phyloP scores from a whole-genome alignment of 2,113 vertebrate species.

The Varanus komodoensis region DNA sequence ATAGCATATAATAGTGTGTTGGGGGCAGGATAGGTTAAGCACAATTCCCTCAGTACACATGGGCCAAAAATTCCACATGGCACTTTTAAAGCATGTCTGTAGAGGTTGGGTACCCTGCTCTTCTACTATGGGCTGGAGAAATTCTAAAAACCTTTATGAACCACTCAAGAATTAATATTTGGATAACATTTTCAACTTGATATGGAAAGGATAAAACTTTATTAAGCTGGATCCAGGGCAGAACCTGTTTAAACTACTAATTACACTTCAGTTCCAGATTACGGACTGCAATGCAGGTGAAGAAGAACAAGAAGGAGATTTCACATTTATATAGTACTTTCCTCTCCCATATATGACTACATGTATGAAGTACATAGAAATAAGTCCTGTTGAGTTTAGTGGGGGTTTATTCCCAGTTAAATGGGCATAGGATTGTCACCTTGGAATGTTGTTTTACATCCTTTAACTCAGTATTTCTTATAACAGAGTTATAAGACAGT shows the following conservation, averaged over 20 bases:
- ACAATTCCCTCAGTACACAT: neutral
- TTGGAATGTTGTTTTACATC: neutral
- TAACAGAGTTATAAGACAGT: neutral
- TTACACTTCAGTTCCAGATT: neutral
- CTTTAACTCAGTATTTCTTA: neutral
- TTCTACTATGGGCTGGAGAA: neutral
- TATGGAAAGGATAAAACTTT: neutral
- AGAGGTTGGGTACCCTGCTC: neutral
- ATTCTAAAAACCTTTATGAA: neutral
- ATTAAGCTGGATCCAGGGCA: neutral
- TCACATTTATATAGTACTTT: neutral
- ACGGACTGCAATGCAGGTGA: neutral
- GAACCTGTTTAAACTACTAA: neutral
- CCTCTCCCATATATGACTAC: neutral
- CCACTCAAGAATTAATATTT: neutral
- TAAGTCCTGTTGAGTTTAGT: neutral
- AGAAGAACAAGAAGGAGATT: neutral
- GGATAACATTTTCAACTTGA: neutral
- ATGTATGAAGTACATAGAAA: neutral
- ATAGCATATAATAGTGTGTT: neutral
- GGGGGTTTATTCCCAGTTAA: neutral
- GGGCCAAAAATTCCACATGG: neutral
- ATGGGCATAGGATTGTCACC: neutral
- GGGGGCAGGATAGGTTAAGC: neutral
- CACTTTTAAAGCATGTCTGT: neutral